Conservation (phyloP, 2,888 invertebrate species). For the Microchrysa polita region DNA sequence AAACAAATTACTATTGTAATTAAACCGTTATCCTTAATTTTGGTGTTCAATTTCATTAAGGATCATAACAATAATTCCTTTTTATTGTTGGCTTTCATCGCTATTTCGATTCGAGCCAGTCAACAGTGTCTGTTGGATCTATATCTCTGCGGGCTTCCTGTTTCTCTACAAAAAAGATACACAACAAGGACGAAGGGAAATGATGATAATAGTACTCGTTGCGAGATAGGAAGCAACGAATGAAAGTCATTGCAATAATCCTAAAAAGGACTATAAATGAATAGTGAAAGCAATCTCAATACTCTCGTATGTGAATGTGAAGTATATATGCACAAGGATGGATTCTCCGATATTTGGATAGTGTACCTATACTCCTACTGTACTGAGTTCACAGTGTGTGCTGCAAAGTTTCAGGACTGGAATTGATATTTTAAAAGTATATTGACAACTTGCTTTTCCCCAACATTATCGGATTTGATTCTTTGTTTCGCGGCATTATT, state of each 20-base stretch:
- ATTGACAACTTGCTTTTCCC: too few relatives aligned
- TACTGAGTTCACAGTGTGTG: neutral
- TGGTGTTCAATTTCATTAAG: slow-evolving; percentile 41
- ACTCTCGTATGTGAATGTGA: neutral
- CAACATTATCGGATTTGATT: too few relatives aligned
- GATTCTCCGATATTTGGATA: too few relatives aligned
- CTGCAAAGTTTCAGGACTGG: neutral
- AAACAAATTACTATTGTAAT: slow-evolving; percentile 27
- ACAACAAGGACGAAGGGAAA: neutral
- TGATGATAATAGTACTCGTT: neutral
- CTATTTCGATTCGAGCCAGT: neutral
- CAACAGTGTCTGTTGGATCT: too few relatives aligned
- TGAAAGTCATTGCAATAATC: slow-evolving; percentile 17
- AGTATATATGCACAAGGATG: neutral
- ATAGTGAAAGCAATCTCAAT: neutral
- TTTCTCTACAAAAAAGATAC: slow-evolving; percentile 8
- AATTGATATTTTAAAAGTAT: too few relatives aligned
- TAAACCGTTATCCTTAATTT: slow-evolving; percentile 45
- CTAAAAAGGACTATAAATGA: slow-evolving; percentile 12
- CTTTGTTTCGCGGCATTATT: too few relatives aligned
- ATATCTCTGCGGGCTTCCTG: neutral
- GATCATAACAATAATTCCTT: slow-evolving; percentile 44
- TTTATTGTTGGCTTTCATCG: slow-evolving; percentile 36
- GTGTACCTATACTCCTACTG: neutral
- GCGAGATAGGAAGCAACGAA: neutral